A percentile compares a stretch with the other conserved stretches of the same genome.
Evolutionary conservation across 2,888 invertebrate genomes (phyloP).

Genomic region (Malthinus seriepunctatus): DNA sequence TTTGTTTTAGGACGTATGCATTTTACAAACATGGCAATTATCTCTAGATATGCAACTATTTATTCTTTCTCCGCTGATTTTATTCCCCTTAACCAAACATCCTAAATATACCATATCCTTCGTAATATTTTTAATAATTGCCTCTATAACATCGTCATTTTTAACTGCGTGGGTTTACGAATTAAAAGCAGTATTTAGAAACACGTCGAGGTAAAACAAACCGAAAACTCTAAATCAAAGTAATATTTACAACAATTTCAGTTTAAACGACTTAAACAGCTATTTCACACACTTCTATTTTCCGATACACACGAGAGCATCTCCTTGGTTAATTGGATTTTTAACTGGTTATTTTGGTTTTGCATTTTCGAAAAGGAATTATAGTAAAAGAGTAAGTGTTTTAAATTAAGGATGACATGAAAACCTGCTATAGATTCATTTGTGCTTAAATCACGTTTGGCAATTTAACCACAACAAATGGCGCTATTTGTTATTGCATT

Average conservation of each 20-base stretch:
- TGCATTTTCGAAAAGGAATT: background rate
- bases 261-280: slow-evolving; percentile 20
- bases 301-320: background rate
- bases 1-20: slow-evolving; percentile 45
- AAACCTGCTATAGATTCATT: too few relatives aligned
- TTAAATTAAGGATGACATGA: too few relatives aligned
- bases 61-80: slow-evolving; percentile 59
- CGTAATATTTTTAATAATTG: slow-evolving; percentile 12
- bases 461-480: too few relatives aligned
- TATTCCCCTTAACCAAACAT: slow-evolving; percentile 54
- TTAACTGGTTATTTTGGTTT: background rate
- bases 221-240: background rate
- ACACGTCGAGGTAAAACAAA: slow-evolving; percentile 4
- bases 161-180: slow-evolving; percentile 8
- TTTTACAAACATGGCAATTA: slow-evolving; percentile 63
- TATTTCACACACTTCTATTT: background rate
- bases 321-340: slow-evolving; percentile 1
- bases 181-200: slow-evolving; percentile 5
- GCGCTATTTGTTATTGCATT: too few relatives aligned
- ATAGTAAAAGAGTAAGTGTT: too few relatives aligned
- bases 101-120: slow-evolving; percentile 37
- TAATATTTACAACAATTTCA: slow-evolving; percentile 32
- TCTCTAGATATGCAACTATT: slow-evolving; percentile 64
- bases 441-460: too few relatives aligned
- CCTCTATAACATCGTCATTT: slow-evolving; percentile 14